These are phyloP conservation scores for Tipula unca DNA, from an alignment of 2,888 invertebrate species.

Conservation along the genomic window DNA sequence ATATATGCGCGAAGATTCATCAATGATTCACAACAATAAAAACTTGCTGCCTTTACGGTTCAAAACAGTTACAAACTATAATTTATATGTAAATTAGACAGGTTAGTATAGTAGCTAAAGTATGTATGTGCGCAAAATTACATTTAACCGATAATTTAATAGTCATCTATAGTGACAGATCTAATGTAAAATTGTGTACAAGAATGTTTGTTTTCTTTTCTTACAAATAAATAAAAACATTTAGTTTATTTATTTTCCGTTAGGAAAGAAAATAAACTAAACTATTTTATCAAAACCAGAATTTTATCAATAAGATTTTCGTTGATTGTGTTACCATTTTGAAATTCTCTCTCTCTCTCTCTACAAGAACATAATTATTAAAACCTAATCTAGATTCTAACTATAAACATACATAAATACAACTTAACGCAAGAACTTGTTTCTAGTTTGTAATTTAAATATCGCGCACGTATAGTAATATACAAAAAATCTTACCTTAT, in stretches of 20 bases:
- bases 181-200: not conserved
- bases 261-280: not conserved
- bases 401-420: too few species aligned
- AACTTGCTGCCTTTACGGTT: not conserved
- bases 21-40: not conserved
- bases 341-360: not conserved
- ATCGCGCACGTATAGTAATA: not conserved
- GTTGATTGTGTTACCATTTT: not conserved
- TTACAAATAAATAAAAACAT: not conserved
- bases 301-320: not conserved
- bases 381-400: not conserved
- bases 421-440: not conserved
- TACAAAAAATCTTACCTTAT: slow-evolving; percentile 52
- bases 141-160: not conserved
- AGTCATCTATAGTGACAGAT: not conserved
- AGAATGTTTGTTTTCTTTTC: not conserved
- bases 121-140: not conserved
- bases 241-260: not conserved
- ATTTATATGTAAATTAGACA: not conserved
- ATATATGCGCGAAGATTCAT: not conserved
- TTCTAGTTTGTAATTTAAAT: not conserved
- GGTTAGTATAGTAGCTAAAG: too few species aligned
- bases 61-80: not conserved
- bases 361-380: not conserved
- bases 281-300: not conserved